A percentile compares a stretch with the other conserved stretches of the same genome.
Evolutionary conservation across 2,113 vertebrate genomes (phyloP).

Genomic region (Aspidoscelis tigris): DNA sequence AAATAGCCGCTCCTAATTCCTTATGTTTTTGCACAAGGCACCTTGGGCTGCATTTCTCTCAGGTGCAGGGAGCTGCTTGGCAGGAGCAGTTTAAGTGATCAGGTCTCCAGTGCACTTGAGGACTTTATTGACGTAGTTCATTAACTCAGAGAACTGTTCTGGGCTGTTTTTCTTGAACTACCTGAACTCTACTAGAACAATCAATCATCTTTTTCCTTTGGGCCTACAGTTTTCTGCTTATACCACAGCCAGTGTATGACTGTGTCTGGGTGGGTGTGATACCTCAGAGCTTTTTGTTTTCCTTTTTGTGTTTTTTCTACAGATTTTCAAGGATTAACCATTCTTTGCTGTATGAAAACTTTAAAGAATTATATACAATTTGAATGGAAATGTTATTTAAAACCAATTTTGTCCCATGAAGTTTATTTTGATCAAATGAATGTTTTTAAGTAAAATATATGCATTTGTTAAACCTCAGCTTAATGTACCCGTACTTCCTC

Average conservation of each 20-base stretch:
- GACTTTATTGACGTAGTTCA: slow-evolving; percentile 79
- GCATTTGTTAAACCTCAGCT: slow-evolving; percentile 85
- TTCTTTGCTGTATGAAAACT: slow-evolving; percentile 84
- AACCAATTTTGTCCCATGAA: slow-evolving; percentile 86
- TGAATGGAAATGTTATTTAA: slow-evolving; percentile 88
- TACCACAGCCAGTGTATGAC: slow-evolving; percentile 80
- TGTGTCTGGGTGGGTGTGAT: slow-evolving; percentile 64
- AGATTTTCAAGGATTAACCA: slow-evolving; percentile 85
- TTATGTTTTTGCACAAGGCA: slow-evolving; percentile 86
- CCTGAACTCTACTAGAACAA: slow-evolving; percentile 82
- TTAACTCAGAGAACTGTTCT: slow-evolving; percentile 78
- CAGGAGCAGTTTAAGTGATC: slow-evolving; percentile 83
- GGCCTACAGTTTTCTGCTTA: slow-evolving; percentile 83
- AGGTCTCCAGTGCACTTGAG: slow-evolving; percentile 83
- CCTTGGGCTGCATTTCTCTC: slow-evolving; percentile 84
- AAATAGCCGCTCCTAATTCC: slow-evolving; percentile 77
- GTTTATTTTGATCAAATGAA: slow-evolving; percentile 87
- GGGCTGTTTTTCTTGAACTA: slow-evolving; percentile 76
- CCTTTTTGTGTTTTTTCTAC: slow-evolving; percentile 81
- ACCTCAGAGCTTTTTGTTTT: slow-evolving; percentile 79
- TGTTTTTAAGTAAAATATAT: slow-evolving; percentile 91
- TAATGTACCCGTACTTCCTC: slow-evolving; percentile 82
- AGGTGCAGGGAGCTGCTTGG: slow-evolving; percentile 84
- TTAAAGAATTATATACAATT: slow-evolving; percentile 85
- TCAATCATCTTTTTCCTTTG: slow-evolving; percentile 76